Evolutionary conservation across 1,140 invertebrate species (phyloP), one percentile per base, ranked within the genome.

Genomic region (Steinernema feltiae): DNA sequence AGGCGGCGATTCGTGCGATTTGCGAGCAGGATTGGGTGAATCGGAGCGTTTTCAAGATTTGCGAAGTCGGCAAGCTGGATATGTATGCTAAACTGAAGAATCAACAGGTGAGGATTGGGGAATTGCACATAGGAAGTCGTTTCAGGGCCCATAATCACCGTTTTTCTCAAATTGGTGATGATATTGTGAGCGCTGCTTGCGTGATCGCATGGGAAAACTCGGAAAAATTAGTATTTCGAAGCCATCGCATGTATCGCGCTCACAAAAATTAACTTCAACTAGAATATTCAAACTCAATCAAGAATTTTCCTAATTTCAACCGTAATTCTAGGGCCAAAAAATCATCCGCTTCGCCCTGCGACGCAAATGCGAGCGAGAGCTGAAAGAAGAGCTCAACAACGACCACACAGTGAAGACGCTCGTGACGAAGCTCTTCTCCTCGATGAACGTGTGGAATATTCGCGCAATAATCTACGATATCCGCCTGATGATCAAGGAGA

Each of bases 391-490:
- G 48, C 73, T 82, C 1, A 48, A 71, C 48, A 70, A 41, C 1
- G 71, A 70, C 15, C 76, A 69, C 74, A 31, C 78, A 24, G 53
- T 74, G 3, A 83, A 80, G 41, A 35, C 70, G 21, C 48, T 80
- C 24, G 70, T 84, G 24, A 81, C 84, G 32, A 85, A 80, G 32
- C 48, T 85, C 29, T 73, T 82, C 32, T 80, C 82, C 17, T 32
- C 80, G 17, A 72, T 82, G 46, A 85, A 48, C 46, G 48, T 82
- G 1, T 82, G 81, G 81, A 82, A 82, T 31, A 79, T 82, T 12
- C 77, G 83, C 17, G 81, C 81, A 29, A 84, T 83, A 0, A 84
- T 70, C 72, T 82, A 72, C 74, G 83, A 82, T 53, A 32, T 82
- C 46, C 73, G 76, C 32, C 46, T 84, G 18, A 79, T 76, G 73